Evolutionary conservation across 2,113 vertebrate species (phyloP).

Genomic region (Salvelinus fontinalis): DNA sequence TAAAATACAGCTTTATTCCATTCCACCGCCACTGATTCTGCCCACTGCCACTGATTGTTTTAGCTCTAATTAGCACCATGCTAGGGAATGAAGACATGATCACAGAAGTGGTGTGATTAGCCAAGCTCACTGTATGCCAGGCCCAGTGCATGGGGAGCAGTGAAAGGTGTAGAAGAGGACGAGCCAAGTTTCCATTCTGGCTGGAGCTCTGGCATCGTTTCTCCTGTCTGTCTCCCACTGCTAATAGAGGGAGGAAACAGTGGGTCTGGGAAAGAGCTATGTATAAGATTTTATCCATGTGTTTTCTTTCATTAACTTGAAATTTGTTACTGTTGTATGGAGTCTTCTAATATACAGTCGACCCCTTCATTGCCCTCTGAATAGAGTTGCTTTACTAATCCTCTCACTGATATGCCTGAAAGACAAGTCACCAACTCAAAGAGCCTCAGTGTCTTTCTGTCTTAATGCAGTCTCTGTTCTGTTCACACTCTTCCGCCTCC

Average conservation of each 20-base stretch:
- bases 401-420: conserved; percentile 39
- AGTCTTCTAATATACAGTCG: conserved; percentile 47
- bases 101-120: conserved; percentile 49
- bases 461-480: conserved; percentile 59
- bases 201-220: conserved; percentile 57
- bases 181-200: conserved; percentile 73
- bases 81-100: conserved; percentile 63
- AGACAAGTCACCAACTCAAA: conserved; percentile 57
- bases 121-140: conserved; percentile 45
- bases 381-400: conserved; percentile 58
- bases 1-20: conserved; percentile 21
- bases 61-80: conserved; percentile 42
- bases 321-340: neutral
- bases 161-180: conserved; percentile 48
- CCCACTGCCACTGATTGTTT: conserved; percentile 31
- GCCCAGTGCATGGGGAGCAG: conserved; percentile 57
- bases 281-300: neutral
- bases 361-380: conserved; percentile 51
- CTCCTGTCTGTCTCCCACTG: neutral
- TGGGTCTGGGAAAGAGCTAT: neutral
- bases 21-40: conserved; percentile 4
- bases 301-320: neutral
- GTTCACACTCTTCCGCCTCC: conserved; percentile 19
- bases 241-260: neutral
- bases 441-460: conserved; percentile 55